phyloP scores from a whole-genome alignment of 2,888 invertebrate genomes.

The Rotaria socialis region DNA sequence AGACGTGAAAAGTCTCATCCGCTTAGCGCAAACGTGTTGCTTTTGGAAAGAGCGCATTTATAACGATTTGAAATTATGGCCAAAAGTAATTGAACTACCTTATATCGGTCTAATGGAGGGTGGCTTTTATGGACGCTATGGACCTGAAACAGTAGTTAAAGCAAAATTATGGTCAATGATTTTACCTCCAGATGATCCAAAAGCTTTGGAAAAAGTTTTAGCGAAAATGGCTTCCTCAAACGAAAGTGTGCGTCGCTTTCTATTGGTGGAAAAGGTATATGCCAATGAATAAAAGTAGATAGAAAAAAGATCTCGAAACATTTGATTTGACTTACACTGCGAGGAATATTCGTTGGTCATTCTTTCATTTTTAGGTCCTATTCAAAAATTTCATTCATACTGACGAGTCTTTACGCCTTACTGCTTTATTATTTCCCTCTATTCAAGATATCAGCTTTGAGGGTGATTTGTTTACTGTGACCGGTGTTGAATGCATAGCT shows the following conservation, averaged over 20 bases:
- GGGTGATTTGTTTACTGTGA: background rate
- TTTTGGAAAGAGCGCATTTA: background rate
- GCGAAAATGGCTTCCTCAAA: background rate
- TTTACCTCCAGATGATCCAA: background rate
- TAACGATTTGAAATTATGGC: background rate
- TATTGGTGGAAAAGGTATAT: background rate
- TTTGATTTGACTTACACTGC: too few species aligned
- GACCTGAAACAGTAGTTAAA: background rate
- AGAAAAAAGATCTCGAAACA: too few species aligned
- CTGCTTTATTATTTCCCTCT: background rate
- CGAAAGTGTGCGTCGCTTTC: background rate
- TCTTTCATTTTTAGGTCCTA: background rate
- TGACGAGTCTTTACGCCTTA: background rate
- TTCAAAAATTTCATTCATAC: constrained; percentile 17
- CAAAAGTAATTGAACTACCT: background rate
- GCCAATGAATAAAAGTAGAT: background rate
- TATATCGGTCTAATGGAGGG: background rate
- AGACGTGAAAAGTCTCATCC: background rate
- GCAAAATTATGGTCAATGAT: background rate
- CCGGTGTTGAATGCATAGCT: background rate
- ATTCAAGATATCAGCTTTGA: background rate
- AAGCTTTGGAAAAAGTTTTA: background rate
- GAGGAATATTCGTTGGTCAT: background rate
- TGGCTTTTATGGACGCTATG: background rate
- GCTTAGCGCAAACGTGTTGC: background rate